These are phyloP conservation scores for Parapristionchus giblindavisi DNA, from an alignment of 2,888 invertebrate genomes.

Conservation along the genomic window DNA sequence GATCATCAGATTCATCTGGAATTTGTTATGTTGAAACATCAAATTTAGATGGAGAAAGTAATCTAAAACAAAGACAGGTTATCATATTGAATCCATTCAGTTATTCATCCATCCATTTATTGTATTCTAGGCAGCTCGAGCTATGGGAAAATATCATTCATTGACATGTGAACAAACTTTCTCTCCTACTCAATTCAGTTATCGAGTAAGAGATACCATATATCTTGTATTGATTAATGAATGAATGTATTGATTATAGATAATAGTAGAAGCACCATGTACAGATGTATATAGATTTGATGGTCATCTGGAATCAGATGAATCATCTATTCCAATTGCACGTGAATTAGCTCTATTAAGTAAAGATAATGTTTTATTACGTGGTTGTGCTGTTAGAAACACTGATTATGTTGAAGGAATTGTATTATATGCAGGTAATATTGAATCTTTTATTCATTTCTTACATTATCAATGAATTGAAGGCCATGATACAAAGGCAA, in stretches of 20 bases:
- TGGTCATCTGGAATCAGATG: conserved; percentile 74
- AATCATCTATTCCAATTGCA: conserved; percentile 78
- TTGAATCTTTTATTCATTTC: no score
- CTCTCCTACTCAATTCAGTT: conserved; percentile 52
- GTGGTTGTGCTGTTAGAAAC: conserved; percentile 93
- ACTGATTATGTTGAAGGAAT: conserved; percentile 95
- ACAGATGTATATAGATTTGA: conserved; percentile 94
- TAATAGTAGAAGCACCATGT: conserved; percentile 92
- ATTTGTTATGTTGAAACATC: conserved; percentile 93
- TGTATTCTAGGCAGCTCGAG: conserved; percentile 40
- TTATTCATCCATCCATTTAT: not conserved
- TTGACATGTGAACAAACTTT: conserved; percentile 47
- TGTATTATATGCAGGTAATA: conserved; percentile 90
- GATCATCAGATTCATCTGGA: conserved; percentile 85
- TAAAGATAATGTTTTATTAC: conserved; percentile 79
- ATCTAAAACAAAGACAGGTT: conserved; percentile 89
- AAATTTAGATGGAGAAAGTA: conserved; percentile 94
- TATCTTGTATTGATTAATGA: not conserved
- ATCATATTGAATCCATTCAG: not conserved
- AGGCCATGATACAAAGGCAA: conserved; percentile 95
- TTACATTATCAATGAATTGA: conserved; percentile 51
- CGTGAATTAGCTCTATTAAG: conserved; percentile 50
- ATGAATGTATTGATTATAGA: conserved; percentile 71
- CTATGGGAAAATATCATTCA: conserved; percentile 76
- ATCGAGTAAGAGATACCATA: conserved; percentile 41